These are phyloP conservation scores for Lypha dubia DNA, from an alignment of 2,888 invertebrate genomes.

Conservation along the genomic window DNA sequence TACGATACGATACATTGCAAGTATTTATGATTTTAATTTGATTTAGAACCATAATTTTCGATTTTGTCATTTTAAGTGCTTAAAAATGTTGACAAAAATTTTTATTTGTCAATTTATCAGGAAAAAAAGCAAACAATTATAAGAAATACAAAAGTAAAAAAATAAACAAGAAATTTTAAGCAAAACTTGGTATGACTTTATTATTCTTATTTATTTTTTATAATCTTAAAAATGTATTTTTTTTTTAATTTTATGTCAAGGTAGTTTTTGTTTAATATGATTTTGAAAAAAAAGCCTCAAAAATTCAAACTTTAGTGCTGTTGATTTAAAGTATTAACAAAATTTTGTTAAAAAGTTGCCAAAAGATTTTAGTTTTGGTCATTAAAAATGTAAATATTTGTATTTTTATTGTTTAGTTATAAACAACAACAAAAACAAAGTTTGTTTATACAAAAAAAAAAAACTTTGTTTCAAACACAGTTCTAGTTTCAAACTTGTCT, in stretches of 20 bases:
- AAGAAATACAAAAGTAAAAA: not conserved
- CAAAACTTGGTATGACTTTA: constrained; percentile 15
- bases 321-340: constrained; percentile 2
- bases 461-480: not conserved
- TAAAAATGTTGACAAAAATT: constrained; percentile 55
- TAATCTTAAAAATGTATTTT: not conserved
- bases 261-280: not conserved
- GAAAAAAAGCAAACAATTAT: too few species aligned
- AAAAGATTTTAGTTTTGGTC: not conserved
- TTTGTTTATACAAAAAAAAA: not conserved
- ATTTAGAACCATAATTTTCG: constrained; percentile 55
- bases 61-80: constrained; percentile 60
- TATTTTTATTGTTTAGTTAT: constrained; percentile 9
- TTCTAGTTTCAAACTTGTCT: not conserved
- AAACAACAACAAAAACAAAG: too few species aligned
- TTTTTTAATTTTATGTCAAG: constrained; percentile 49
- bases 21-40: constrained; percentile 55
- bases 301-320: not conserved
- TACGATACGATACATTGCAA: not conserved
- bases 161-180: constrained; percentile 1
- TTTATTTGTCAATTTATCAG: constrained; percentile 43
- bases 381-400: constrained; percentile 50
- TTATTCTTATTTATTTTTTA: not conserved
- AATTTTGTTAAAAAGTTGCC: constrained; percentile 5
- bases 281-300: constrained; percentile 18